Base-by-base conservation (phyloP, 1,140 invertebrate genomes). In the Plutomurus gul region DNA sequence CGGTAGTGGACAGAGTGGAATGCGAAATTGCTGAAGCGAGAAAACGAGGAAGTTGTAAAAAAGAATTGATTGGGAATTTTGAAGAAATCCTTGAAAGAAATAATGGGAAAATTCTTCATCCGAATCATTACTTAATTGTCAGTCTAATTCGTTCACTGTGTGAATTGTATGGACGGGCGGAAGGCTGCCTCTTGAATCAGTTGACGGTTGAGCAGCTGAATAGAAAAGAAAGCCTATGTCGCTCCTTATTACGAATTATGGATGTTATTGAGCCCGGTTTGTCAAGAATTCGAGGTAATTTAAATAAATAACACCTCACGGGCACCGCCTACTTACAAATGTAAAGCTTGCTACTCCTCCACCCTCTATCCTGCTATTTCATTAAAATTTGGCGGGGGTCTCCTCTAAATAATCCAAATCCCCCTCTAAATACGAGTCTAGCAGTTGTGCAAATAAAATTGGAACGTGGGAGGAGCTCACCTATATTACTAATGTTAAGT, bases 181-280 rank as follows among this genome's bases (percentile, higher is more conserved):
- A 91, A 65, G 92, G 91, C 25, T 94, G 92, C 83, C 86, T 88
- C 25, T 86, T 94, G 72, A 90, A 92, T 76, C 91, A 94, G 83
- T 85, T 95, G 51, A 90, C 92, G 0, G 89, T 92, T 84, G 84
- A 93, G 3, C 87, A 92, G 73, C 86, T 95, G 36, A 91, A 94
- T 84, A 88, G 92, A 30, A 95, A 95, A 87, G 88, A 91, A 0
- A 90, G 93, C 4, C 87, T 93, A 56, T 94, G 93, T 80, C 87
- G 88, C 6, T 86, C 92, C 13, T 85, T 95, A 0, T 85, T 95
- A 8, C 87, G 89, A 36, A 89, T 93, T 25, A 86, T 94, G 0
- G 89, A 93, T 82, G 86, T 92, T 11, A 88, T 95, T 40, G 92
- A 93, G 79, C 93, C 93, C 0, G 94, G 94, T 20, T 87, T 91